phyloP scores from a whole-genome alignment of 2,797 vertebrate genomes.

The Carcharodon carcharias region DNA sequence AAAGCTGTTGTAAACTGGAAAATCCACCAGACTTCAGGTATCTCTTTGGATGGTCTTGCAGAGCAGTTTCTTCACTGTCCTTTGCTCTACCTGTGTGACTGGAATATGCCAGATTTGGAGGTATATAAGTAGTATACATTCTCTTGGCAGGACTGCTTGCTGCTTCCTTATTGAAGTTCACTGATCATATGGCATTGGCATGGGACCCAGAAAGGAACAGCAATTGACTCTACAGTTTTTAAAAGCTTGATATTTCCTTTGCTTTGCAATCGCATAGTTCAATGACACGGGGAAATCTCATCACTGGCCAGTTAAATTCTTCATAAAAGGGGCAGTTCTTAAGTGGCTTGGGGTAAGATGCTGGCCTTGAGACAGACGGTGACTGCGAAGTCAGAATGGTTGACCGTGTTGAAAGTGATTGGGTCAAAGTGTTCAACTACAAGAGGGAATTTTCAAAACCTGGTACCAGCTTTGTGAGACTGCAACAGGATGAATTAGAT shows the following conservation, averaged over 20 bases:
- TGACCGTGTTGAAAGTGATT: no score
- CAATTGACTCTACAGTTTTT: background rate
- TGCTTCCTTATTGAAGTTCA: background rate
- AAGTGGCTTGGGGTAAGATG: no score
- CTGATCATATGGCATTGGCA: no score
- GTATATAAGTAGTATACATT: background rate
- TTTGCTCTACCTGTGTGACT: background rate
- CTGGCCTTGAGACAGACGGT: background rate
- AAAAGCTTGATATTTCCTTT: no score
- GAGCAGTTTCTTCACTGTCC: background rate
- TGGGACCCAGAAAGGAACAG: background rate
- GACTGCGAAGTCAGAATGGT: background rate
- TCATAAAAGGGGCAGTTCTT: background rate
- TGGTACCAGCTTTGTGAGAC: no score
- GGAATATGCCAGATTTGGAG: background rate
- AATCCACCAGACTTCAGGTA: background rate
- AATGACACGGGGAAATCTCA: background rate
- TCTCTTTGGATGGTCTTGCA: background rate
- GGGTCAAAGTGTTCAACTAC: no score
- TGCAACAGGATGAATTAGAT: no score
- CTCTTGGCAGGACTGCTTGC: background rate
- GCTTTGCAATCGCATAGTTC: background rate
- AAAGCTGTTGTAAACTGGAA: background rate
- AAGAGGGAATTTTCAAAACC: no score
- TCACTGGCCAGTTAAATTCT: background rate